phyloP scores from a whole-genome alignment of 2,113 vertebrate genomes.

The Gadus macrocephalus region DNA sequence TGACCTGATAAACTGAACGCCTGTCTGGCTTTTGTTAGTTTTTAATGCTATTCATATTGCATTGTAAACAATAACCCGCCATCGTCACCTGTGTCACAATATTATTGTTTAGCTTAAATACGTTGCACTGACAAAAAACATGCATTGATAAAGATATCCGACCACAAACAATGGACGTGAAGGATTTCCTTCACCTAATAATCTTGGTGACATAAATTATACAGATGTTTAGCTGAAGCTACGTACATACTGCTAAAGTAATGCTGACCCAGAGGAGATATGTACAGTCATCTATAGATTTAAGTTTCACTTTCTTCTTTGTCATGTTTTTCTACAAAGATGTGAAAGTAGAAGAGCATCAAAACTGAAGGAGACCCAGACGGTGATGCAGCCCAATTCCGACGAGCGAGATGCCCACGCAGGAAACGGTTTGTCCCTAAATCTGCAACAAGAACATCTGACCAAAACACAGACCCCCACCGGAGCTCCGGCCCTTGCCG shows the following conservation, averaged over 20 bases:
- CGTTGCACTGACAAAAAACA: background rate
- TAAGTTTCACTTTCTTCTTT: background rate
- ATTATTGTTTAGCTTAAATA: background rate
- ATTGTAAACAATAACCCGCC: too few relatives aligned
- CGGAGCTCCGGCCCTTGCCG: slow-evolving; percentile 49
- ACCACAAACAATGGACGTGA: too few relatives aligned
- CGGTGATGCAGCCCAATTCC: slow-evolving; percentile 79
- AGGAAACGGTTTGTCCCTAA: slow-evolving; percentile 61
- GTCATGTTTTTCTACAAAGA: slow-evolving; percentile 32
- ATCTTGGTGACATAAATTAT: too few relatives aligned
- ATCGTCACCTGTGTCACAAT: too few relatives aligned
- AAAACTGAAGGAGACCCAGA: slow-evolving; percentile 58
- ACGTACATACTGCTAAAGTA: background rate
- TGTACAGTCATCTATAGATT: background rate
- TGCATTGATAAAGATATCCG: too few relatives aligned
- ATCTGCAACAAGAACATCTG: slow-evolving; percentile 65
- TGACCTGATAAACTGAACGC: too few relatives aligned
- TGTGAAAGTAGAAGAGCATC: slow-evolving; percentile 65
- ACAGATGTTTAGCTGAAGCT: background rate
- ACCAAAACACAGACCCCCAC: slow-evolving; percentile 51
- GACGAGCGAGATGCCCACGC: slow-evolving; percentile 60
- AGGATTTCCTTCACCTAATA: too few relatives aligned
- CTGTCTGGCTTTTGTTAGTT: too few relatives aligned
- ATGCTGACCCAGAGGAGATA: background rate
- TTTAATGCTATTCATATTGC: too few relatives aligned